These are phyloP conservation scores for Anser brachyrhynchus DNA, from an alignment of 2,113 vertebrate species.

Conservation along the genomic window DNA sequence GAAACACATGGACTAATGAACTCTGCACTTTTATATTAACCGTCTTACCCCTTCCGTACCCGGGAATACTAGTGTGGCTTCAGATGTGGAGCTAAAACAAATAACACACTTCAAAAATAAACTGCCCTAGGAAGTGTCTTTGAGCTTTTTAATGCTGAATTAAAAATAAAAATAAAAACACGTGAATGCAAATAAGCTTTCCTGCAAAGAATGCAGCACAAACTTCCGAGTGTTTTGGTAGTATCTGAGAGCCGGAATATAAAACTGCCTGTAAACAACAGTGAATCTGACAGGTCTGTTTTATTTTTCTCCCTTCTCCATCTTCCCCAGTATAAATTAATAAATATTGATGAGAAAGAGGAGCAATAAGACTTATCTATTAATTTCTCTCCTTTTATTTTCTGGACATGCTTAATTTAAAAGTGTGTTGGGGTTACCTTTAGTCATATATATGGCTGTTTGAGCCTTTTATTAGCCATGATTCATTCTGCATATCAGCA, in stretches of 20 bases:
- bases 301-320: background rate
- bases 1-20: background rate
- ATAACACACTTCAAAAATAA: slow-evolving; percentile 52
- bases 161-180: background rate
- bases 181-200: slow-evolving; percentile 22
- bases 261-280: background rate
- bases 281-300: background rate
- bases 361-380: slow-evolving; percentile 23
- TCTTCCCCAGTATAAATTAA: background rate
- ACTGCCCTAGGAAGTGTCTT: slow-evolving; percentile 41
- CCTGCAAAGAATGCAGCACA: background rate
- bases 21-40: background rate
- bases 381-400: slow-evolving; percentile 69
- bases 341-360: slow-evolving; percentile 14
- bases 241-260: background rate
- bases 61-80: background rate
- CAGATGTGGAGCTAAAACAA: background rate
- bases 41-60: background rate
- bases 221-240: background rate
- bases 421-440: slow-evolving; percentile 73
- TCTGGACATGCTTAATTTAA: slow-evolving; percentile 54
- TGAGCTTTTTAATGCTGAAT: slow-evolving; percentile 14
- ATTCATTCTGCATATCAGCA: slow-evolving; percentile 69
- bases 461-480: slow-evolving; percentile 57
- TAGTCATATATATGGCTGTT: slow-evolving; percentile 57